A percentile compares a stretch with the other conserved stretches of the same genome.
These are phyloP conservation scores for Corvus cornix DNA, from an alignment of 2,113 vertebrate genomes.

Conservation along the genomic window DNA sequence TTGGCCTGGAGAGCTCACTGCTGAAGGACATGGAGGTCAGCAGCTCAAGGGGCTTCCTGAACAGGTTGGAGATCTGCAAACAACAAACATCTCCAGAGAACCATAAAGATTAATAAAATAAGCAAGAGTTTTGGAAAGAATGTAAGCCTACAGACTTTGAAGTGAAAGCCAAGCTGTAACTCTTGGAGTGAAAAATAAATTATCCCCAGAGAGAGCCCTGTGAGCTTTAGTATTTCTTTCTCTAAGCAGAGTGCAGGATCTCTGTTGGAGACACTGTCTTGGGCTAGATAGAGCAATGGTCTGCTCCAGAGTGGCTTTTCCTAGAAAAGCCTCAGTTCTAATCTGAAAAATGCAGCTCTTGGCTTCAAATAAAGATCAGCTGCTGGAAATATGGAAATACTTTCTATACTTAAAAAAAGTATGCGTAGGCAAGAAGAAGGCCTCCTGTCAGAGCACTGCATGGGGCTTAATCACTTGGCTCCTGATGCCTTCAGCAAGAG, in stretches of 20 bases:
- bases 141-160: conserved; percentile 2
- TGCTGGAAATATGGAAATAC: conserved; percentile 61
- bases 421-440: conserved; percentile 44
- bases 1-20: not conserved
- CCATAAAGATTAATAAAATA: conserved; percentile 24
- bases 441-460: conserved; percentile 61
- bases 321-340: conserved; percentile 46
- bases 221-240: not conserved
- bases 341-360: conserved; percentile 41
- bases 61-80: not conserved
- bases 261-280: not conserved
- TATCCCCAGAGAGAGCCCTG: not conserved
- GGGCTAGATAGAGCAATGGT: not conserved
- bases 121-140: conserved; percentile 35
- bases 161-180: conserved; percentile 27
- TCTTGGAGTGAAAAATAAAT: conserved; percentile 17
- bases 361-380: conserved; percentile 61
- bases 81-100: not conserved
- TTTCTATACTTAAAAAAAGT: conserved; percentile 58
- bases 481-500: conserved; percentile 27
- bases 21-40: not conserved
- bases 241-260: not conserved
- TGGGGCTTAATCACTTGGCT: conserved; percentile 62
- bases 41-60: not conserved
- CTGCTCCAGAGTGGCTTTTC: conserved; percentile 34